phyloP scores from a whole-genome alignment of 2,888 invertebrate genomes.

The Oxytorus armatus region DNA sequence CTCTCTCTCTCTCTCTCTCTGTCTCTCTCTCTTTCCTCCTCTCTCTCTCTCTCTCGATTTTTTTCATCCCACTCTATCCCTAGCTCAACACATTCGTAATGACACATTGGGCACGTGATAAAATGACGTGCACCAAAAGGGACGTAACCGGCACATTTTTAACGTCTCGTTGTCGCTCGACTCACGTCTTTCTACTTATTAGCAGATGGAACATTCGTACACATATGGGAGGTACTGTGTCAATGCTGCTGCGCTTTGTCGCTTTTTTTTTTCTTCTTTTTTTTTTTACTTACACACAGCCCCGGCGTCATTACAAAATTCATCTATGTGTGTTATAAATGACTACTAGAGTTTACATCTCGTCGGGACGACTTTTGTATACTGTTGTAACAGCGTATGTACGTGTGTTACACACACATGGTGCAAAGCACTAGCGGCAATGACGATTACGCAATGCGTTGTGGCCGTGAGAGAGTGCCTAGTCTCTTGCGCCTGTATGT shows the following conservation, averaged over 20 bases:
- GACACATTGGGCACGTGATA: too few relatives aligned
- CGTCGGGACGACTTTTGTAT: conserved; percentile 10
- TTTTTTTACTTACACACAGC: not conserved
- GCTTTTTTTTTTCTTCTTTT: conserved; percentile 74
- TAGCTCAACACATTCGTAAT: too few relatives aligned
- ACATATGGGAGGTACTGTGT: not conserved
- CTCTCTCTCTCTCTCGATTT: conserved; percentile 4
- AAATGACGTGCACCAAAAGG: too few relatives aligned
- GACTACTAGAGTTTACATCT: not conserved
- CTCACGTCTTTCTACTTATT: too few relatives aligned
- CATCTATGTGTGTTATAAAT: not conserved
- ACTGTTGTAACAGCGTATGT: not conserved
- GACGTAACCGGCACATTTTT: too few relatives aligned
- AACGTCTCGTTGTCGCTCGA: too few relatives aligned
- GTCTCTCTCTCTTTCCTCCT: conserved; percentile 10
- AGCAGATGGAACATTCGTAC: too few relatives aligned
- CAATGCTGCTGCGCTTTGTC: conserved; percentile 75
- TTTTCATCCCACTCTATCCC: conserved; percentile 23
- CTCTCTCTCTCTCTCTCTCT: too few relatives aligned
- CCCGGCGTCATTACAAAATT: not conserved
- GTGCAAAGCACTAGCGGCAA: conserved; percentile 67
- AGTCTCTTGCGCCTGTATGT: conserved; percentile 53
- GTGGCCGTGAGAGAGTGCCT: conserved; percentile 82
- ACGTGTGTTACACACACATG: conserved; percentile 3
- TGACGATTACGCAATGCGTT: conserved; percentile 83